Evolutionary conservation across 1,140 invertebrate genomes (phyloP).

Genomic region (Drosophila bipectinata): DNA sequence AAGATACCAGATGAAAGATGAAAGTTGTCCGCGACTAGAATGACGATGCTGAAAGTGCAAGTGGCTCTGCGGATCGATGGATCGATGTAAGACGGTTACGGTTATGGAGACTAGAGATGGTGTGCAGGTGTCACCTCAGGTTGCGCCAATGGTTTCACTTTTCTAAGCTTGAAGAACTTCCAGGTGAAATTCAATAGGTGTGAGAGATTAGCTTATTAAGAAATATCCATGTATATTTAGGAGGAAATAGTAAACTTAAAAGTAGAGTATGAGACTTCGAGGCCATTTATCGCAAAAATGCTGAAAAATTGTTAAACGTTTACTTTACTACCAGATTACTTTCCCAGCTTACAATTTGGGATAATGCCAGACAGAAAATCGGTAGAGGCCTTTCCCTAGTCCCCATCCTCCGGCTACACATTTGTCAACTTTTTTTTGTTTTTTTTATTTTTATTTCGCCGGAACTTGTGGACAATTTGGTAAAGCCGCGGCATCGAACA

Average conservation of each 20-base stretch:
- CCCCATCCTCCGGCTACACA: conserved; percentile 10
- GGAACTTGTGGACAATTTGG: conserved; percentile 52
- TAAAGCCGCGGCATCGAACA: conserved; percentile 1
- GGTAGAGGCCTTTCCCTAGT: conserved; percentile 16
- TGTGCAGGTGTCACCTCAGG: conserved; percentile 20
- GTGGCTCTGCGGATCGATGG: conserved; percentile 52
- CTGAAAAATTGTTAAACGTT: background rate
- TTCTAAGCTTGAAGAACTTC: conserved; percentile 1
- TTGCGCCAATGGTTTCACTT: conserved; percentile 27
- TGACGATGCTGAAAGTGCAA: conserved; percentile 71
- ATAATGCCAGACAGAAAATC: background rate
- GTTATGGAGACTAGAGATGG: conserved; percentile 43
- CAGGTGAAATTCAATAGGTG: background rate
- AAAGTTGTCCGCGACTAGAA: conserved; percentile 54
- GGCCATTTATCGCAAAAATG: conserved; percentile 1
- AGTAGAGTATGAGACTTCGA: too few species aligned
- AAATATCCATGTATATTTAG: too few species aligned
- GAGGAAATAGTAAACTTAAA: too few species aligned
- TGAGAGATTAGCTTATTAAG: background rate
- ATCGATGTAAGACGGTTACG: conserved; percentile 72
- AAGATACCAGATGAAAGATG: conserved; percentile 66
- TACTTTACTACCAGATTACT: background rate
- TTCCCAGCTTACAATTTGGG: conserved; percentile 12
- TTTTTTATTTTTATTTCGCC: conserved; percentile 29
- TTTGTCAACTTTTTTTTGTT: conserved; percentile 46